These are phyloP conservation scores for Ennomos quercinarius DNA, from an alignment of 2,888 invertebrate genomes.

Conservation along the genomic window DNA sequence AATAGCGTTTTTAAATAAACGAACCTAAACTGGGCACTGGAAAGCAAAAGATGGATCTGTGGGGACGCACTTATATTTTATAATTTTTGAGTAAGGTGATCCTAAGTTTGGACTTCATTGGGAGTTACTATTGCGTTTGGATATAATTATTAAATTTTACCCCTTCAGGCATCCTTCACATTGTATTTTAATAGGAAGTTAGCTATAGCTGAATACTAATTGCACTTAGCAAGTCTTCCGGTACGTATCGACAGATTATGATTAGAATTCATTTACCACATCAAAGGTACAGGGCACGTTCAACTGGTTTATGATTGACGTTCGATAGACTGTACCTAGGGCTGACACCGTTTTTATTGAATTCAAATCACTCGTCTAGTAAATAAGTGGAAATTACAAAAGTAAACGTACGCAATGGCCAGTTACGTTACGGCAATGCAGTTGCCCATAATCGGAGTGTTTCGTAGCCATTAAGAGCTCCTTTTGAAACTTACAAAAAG, in stretches of 20 bases:
- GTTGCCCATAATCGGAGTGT: not conserved
- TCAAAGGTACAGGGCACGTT: conserved; percentile 33
- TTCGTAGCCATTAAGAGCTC: too few species aligned
- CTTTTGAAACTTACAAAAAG: too few species aligned
- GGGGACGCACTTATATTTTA: too few species aligned
- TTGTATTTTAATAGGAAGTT: conserved; percentile 33
- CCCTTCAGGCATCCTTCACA: conserved; percentile 37
- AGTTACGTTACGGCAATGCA: conserved; percentile 30
- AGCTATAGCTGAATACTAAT: conserved; percentile 48
- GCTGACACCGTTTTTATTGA: conserved; percentile 34
- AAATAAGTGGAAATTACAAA: conserved; percentile 30
- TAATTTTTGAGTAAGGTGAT: not conserved
- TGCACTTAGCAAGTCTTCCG: conserved; percentile 31
- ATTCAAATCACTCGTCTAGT: conserved; percentile 35
- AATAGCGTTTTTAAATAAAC: too few species aligned
- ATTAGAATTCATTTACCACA: conserved; percentile 44
- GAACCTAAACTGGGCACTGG: too few species aligned
- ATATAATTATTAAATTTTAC: conserved; percentile 35
- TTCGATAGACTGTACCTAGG: conserved; percentile 37
- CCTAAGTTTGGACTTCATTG: conserved; percentile 7
- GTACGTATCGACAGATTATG: conserved; percentile 38
- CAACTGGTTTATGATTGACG: conserved; percentile 43
- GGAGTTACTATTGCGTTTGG: conserved; percentile 10
- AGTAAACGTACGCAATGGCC: conserved; percentile 31
- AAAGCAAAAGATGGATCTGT: too few species aligned